These are phyloP conservation scores for Pteruthius melanotis DNA, from an alignment of 2,113 vertebrate genomes.

Conservation along the genomic window DNA sequence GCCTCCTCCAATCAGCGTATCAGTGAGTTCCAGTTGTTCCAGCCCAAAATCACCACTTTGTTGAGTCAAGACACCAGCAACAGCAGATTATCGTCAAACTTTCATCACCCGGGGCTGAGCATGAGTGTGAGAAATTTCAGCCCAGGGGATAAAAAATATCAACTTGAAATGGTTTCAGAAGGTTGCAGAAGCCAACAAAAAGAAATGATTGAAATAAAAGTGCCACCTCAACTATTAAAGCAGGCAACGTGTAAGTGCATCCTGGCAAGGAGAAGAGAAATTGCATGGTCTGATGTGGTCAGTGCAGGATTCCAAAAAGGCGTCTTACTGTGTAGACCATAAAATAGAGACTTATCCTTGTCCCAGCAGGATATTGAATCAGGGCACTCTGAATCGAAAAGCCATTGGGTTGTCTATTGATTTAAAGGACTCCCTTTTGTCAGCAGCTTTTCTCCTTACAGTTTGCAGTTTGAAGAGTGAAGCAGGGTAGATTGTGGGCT, in stretches of 20 bases:
- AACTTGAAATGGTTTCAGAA: background rate
- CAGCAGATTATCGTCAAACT: conserved; percentile 2
- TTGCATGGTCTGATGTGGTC: background rate
- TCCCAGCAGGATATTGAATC: background rate
- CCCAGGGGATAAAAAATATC: background rate
- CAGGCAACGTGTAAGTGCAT: background rate
- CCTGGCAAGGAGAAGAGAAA: background rate
- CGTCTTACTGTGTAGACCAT: background rate
- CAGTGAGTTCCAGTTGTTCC: background rate
- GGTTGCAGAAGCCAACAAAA: conserved; percentile 12
- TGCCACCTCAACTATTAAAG: background rate
- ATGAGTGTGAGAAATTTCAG: background rate
- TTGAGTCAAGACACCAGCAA: background rate
- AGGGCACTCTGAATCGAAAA: background rate
- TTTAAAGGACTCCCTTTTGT: background rate
- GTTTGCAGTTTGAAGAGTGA: background rate
- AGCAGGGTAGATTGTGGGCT: background rate
- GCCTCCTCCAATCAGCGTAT: background rate
- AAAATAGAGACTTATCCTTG: background rate
- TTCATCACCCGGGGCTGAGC: background rate
- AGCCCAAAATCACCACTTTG: conserved; percentile 26
- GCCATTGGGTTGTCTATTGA: background rate
- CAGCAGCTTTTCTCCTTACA: background rate
- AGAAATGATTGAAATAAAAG: conserved; percentile 17
- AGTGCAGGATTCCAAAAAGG: background rate